Evolutionary conservation across 2,113 vertebrate species (phyloP).

Genomic region (Boulengeromyrus knoepffleri): DNA sequence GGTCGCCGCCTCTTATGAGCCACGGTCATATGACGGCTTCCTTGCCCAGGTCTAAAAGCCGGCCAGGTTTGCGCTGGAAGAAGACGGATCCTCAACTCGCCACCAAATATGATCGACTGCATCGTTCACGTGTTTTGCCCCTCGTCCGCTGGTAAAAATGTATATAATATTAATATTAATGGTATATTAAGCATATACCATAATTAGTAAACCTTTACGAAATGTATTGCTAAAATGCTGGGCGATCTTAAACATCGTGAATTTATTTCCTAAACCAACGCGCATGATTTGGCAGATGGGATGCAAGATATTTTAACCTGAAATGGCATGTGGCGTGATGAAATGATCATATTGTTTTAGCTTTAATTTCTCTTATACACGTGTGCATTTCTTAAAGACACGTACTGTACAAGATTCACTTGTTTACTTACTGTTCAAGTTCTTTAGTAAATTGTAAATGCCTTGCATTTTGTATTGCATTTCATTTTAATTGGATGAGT

Average conservation of each 20-base stretch:
- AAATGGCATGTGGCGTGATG: not conserved
- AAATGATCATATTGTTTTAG: not conserved
- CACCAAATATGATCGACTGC: not conserved
- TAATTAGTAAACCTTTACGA: not conserved
- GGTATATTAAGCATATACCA: not conserved
- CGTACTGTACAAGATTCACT: not conserved
- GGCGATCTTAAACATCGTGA: not conserved
- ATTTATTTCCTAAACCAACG: not conserved
- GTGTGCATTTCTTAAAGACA: not conserved
- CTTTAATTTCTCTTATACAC: not conserved
- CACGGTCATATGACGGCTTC: conserved; percentile 28
- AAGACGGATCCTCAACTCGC: not conserved
- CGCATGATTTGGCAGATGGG: not conserved
- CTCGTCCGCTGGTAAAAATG: not conserved
- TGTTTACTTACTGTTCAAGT: not conserved
- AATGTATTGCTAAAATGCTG: not conserved
- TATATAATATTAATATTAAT: too few relatives aligned
- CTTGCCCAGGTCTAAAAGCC: conserved; percentile 45
- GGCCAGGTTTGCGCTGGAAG: not conserved
- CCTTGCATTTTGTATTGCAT: not conserved
- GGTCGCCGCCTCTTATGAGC: conserved; percentile 27
- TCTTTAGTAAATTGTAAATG: not conserved
- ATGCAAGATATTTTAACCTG: not conserved
- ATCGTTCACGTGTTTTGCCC: not conserved
- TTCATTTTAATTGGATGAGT: not conserved